Percentiles rank a stretch among this genome's conserved stretches.
These are phyloP conservation scores for Corbicula japonica DNA, from an alignment of 2,888 invertebrate species.

Conservation along the genomic window DNA sequence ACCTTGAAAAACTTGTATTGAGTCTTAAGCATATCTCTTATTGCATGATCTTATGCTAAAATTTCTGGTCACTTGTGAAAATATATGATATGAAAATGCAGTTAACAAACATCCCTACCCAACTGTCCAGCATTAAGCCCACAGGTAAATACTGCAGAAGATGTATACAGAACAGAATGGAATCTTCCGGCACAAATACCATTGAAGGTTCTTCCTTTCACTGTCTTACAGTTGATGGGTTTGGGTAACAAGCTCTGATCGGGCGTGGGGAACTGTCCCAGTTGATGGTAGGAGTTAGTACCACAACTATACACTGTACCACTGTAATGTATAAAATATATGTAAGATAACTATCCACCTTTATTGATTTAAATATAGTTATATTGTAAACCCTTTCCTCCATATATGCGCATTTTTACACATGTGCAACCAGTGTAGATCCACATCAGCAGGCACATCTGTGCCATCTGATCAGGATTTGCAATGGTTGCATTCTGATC, in stretches of 20 bases:
- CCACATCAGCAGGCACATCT: no score
- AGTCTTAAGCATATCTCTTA: no score
- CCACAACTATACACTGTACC: constrained; percentile 89
- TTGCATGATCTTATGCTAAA: no score
- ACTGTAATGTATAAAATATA: constrained; percentile 84
- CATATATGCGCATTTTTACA: no score
- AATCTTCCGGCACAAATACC: constrained; percentile 91
- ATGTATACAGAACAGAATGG: constrained; percentile 91
- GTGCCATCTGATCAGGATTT: no score
- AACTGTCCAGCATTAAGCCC: constrained; percentile 94
- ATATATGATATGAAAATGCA: no score
- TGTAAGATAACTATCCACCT: neutral
- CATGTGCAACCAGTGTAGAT: no score
- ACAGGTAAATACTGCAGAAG: constrained; percentile 91
- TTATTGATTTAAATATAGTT: neutral
- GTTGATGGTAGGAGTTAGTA: constrained; percentile 89
- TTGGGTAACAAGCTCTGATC: constrained; percentile 87
- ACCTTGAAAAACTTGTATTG: no score
- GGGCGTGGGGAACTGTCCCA: constrained; percentile 89
- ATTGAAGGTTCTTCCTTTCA: constrained; percentile 83
- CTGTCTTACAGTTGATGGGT: constrained; percentile 77
- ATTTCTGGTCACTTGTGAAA: no score
- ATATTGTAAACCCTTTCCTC: no score
- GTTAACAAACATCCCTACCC: no score
- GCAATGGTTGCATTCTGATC: no score